phyloP scores from a whole-genome alignment of 2,113 vertebrate species.

The Coregonus clupeaformis region DNA sequence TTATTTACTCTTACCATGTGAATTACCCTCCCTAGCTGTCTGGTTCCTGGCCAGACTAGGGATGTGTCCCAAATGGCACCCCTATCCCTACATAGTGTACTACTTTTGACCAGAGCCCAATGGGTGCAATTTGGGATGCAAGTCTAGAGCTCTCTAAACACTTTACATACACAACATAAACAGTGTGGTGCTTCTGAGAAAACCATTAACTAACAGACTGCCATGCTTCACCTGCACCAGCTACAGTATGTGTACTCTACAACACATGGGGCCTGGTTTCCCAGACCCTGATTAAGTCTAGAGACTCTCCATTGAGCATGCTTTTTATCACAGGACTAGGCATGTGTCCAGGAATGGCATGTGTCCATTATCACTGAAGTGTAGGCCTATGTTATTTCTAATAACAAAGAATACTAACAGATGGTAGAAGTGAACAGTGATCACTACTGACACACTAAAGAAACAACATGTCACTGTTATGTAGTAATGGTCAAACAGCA shows the following conservation, averaged over 20 bases:
- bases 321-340: neutral
- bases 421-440: neutral
- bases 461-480: neutral
- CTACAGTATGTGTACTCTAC: neutral
- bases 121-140: too few relatives aligned
- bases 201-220: constrained; percentile 36
- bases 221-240: constrained; percentile 5
- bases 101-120: too few relatives aligned
- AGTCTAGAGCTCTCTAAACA: constrained; percentile 33
- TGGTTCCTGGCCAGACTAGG: neutral
- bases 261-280: neutral
- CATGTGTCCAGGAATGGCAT: neutral
- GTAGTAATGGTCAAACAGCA: neutral
- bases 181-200: constrained; percentile 39
- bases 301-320: neutral
- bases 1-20: neutral
- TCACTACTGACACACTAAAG: too few relatives aligned
- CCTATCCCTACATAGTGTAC: too few relatives aligned
- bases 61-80: neutral
- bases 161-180: constrained; percentile 45
- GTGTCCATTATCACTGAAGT: neutral
- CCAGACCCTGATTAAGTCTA: neutral
- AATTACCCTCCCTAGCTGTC: too few relatives aligned
- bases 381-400: neutral
- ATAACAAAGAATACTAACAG: neutral